These are phyloP conservation scores for Lycocerus yunnanus DNA, from an alignment of 2,888 invertebrate genomes.

Conservation along the genomic window DNA sequence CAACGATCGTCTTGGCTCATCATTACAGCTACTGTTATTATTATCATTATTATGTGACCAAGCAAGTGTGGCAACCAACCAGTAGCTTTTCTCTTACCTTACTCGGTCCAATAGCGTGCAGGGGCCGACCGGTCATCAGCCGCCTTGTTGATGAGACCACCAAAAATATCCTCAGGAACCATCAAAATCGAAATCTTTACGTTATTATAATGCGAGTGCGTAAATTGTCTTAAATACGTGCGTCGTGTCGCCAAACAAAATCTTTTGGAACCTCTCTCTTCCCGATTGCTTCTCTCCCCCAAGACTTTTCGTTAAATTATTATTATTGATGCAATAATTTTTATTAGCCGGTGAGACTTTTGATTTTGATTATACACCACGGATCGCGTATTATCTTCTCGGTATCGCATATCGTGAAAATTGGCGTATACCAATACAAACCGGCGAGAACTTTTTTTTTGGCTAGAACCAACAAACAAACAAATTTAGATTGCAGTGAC, in stretches of 20 bases:
- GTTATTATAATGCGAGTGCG: neutral
- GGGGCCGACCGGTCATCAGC: slow-evolving; percentile 45
- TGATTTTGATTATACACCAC: neutral
- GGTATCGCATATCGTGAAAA: neutral
- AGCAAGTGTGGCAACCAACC: slow-evolving; percentile 49
- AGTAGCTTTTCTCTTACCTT: slow-evolving; percentile 43
- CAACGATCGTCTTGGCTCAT: slow-evolving; percentile 47
- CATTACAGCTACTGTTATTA: slow-evolving; percentile 54
- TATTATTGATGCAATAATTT: no score
- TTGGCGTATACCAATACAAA: neutral
- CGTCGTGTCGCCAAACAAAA: neutral
- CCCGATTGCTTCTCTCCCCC: neutral
- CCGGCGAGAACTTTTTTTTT: neutral
- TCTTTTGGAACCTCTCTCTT: neutral
- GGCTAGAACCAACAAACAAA: neutral
- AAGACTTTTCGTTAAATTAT: no score
- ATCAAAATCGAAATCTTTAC: slow-evolving; percentile 15
- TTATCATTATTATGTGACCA: slow-evolving; percentile 54
- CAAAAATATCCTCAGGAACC: slow-evolving; percentile 41
- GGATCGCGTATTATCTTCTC: neutral
- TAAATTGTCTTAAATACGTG: slow-evolving; percentile 1
- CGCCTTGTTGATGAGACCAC: slow-evolving; percentile 47
- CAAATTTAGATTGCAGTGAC: neutral
- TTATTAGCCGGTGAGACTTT: neutral
- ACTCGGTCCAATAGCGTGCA: slow-evolving; percentile 42